Conservation (phyloP, 2,113 vertebrate species). For the Nansenia antarctica region DNA sequence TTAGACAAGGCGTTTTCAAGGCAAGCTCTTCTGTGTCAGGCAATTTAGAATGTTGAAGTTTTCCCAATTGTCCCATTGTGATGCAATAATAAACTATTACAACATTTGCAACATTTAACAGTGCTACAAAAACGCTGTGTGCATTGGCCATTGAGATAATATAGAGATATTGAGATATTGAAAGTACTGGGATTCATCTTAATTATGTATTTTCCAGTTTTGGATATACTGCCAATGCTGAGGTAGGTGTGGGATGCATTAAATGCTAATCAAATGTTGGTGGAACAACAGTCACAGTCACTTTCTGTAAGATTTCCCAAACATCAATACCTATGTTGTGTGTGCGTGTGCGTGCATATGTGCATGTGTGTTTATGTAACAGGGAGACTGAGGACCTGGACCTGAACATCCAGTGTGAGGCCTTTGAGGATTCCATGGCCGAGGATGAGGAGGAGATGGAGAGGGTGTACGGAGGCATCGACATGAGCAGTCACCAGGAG, state of each 20-base stretch:
- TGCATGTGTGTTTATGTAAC: conserved; percentile 12
- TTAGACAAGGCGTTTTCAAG: too few relatives aligned
- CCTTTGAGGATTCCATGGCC: conserved; percentile 85
- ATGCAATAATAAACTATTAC: too few relatives aligned
- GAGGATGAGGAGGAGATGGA: conserved; percentile 89
- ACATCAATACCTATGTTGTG: background rate
- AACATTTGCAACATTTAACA: too few relatives aligned
- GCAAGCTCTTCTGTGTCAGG: too few relatives aligned
- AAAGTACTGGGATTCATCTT: too few relatives aligned
- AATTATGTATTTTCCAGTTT: conserved; percentile 65
- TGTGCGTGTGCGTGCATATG: background rate
- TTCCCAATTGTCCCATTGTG: too few relatives aligned
- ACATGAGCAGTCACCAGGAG: conserved; percentile 88
- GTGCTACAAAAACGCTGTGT: too few relatives aligned
- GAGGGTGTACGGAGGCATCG: conserved; percentile 80
- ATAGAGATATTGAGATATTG: too few relatives aligned
- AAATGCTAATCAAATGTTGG: background rate
- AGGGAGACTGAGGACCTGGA: conserved; percentile 88
- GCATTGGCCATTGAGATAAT: too few relatives aligned
- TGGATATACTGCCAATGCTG: conserved; percentile 84
- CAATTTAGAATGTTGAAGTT: too few relatives aligned
- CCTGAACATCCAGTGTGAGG: conserved; percentile 87
- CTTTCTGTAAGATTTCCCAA: background rate
- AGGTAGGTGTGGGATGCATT: conserved; percentile 70
- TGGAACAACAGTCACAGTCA: background rate